phyloP scores from a whole-genome alignment of 2,797 vertebrate genomes.

The Morelia viridis region DNA sequence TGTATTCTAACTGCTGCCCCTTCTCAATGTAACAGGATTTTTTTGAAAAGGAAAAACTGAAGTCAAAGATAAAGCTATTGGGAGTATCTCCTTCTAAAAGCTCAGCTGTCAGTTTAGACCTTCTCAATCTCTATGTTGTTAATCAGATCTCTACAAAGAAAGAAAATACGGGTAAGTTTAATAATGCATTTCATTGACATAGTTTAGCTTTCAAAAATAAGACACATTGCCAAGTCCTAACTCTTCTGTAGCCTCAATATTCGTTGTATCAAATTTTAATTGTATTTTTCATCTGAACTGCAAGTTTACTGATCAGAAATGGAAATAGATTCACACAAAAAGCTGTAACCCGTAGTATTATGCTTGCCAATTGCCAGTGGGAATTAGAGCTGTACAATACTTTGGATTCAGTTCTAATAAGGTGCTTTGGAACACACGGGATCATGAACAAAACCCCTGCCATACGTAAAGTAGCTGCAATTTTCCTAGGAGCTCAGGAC shows the following conservation, averaged over 20 bases:
- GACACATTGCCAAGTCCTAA: slow-evolving; percentile 11
- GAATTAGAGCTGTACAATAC: neutral
- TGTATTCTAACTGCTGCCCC: neutral
- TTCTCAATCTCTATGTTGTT: slow-evolving; percentile 88
- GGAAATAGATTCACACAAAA: neutral
- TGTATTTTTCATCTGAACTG: neutral
- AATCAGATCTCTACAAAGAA: slow-evolving; percentile 90
- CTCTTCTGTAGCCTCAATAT: slow-evolving; percentile 3
- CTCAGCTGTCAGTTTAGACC: slow-evolving; percentile 81
- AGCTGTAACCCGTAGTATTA: neutral
- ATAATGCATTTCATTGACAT: neutral
- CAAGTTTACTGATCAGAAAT: neutral
- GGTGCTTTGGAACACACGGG: neutral
- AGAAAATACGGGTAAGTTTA: slow-evolving; percentile 75
- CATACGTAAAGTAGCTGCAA: neutral
- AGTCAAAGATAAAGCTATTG: slow-evolving; percentile 73
- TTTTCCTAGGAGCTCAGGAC: neutral
- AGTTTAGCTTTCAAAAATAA: slow-evolving; percentile 37
- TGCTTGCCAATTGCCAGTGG: neutral
- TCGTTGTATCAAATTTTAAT: neutral
- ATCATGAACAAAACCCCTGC: neutral
- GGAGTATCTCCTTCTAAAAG: slow-evolving; percentile 60
- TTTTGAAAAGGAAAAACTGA: slow-evolving; percentile 79
- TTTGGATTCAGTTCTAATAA: neutral
- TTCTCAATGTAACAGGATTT: slow-evolving; percentile 68